Base-by-base conservation (phyloP, 30 jellyfish, hydroid and myxozoan genomes). In the Turritopsis dohrnii region DNA sequence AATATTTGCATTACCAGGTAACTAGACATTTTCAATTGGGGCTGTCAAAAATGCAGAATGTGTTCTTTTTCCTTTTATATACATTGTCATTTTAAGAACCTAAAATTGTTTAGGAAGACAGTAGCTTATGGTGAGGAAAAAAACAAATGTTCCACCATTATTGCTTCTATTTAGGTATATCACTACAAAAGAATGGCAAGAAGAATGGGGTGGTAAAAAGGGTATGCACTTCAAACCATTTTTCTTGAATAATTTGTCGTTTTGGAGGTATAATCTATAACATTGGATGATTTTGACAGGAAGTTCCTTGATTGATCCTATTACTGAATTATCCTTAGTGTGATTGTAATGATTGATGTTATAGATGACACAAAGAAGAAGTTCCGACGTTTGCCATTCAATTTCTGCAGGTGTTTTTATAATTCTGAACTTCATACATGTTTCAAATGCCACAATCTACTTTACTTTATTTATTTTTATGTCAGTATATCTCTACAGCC, bases 161-260 rank as follows among this genome's bases (percentile, higher is more conserved):
- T 41, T 41, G 60, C 9, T 13, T 41, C n/a, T n/a, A 18, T 74
- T 29, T 82, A 81, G 94, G 23, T 94, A 94, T 76, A 87, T 94
- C 82, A 94, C 99, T 1, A 85, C 96, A 22, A 94, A 94, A 81
- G 99, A 94, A 81, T 94, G 99, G 99, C 85, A 88, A 82, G 97
- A 90, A 66, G 99, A 94, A 77, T 89, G 99, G 97, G 99, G 99
- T 29, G 99, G 99, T 20, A 89, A 88, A 69, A 90, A 90, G 79
- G 96, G 88, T 31, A 41, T 7, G 84, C 53, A 1, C 19, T 69
- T 1, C n/a, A n/a, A n/a, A n/a, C n/a, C n/a, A n/a, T n/a, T n/a
- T n/a, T n/a, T n/a, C n/a, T n/a, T n/a, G n/a, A n/a, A n/a, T n/a
- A n/a, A n/a, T n/a, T n/a, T n/a, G n/a, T n/a, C n/a, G n/a, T n/a